Evolutionary conservation across 2,797 vertebrate genomes (phyloP).

Genomic region (Aeoliscus strigatus): DNA sequence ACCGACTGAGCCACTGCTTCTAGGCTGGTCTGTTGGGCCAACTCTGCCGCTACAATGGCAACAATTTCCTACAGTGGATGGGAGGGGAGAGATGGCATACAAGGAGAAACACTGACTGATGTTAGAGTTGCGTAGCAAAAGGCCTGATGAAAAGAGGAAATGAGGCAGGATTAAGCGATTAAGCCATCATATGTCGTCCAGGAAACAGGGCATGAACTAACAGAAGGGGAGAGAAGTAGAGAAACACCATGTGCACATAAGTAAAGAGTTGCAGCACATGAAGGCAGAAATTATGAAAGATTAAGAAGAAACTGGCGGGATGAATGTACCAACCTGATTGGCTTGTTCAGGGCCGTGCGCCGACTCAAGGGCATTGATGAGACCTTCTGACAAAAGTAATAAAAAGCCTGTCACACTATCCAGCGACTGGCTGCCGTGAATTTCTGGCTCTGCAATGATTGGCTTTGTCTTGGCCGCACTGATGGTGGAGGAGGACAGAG

Average conservation of each 20-base stretch:
- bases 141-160: too few species aligned
- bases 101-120: too few species aligned
- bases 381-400: constrained; percentile 93
- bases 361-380: constrained; percentile 91
- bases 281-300: too few species aligned
- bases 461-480: constrained; percentile 88
- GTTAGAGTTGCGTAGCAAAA: too few species aligned
- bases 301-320: neutral
- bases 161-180: too few species aligned
- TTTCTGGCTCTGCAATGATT: constrained; percentile 90
- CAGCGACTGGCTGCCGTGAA: constrained; percentile 84
- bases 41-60: constrained; percentile 94
- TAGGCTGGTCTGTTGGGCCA: constrained; percentile 87
- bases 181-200: too few species aligned
- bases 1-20: constrained; percentile 91
- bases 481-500: constrained; percentile 14
- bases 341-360: constrained; percentile 93
- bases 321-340: constrained; percentile 83
- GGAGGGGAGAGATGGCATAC: neutral
- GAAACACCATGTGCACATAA: too few species aligned
- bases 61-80: constrained; percentile 83
- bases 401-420: constrained; percentile 90
- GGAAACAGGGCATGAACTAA: too few species aligned
- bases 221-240: too few species aligned
- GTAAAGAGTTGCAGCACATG: too few species aligned